Conservation (phyloP, 2,888 invertebrate species). For the Phyllotreta cruciferae region DNA sequence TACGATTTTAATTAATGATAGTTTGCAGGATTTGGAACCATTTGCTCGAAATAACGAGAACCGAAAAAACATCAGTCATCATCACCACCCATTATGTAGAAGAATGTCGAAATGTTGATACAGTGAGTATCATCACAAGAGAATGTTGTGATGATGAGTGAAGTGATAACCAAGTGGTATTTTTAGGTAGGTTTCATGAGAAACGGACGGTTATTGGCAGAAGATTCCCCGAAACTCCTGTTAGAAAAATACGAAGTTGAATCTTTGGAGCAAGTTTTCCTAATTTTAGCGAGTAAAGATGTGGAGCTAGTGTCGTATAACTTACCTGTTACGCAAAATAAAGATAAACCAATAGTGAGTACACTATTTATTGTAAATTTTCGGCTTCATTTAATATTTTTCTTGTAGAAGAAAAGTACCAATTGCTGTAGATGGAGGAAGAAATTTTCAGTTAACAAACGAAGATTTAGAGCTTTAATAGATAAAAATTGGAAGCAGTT, state of each 20-base stretch:
- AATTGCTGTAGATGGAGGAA: background rate
- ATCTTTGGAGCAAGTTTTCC: constrained; percentile 86
- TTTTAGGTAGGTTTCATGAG: constrained; percentile 87
- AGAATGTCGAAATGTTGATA: constrained; percentile 83
- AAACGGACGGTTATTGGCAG: constrained; percentile 83
- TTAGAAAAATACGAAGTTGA: constrained; percentile 72
- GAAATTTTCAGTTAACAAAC: constrained; percentile 32
- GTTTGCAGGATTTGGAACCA: constrained; percentile 88
- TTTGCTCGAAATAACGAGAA: constrained; percentile 74
- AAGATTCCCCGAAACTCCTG: constrained; percentile 80
- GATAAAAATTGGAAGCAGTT: constrained; percentile 50
- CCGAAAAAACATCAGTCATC: constrained; percentile 78
- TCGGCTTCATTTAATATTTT: too few relatives aligned
- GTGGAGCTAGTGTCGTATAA: constrained; percentile 38
- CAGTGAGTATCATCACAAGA: constrained; percentile 62
- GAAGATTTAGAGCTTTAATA: constrained; percentile 43
- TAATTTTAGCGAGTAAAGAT: constrained; percentile 76
- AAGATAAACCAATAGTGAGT: too few relatives aligned
- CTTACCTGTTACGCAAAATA: background rate
- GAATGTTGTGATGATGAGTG: too few relatives aligned
- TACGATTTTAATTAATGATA: too few relatives aligned
- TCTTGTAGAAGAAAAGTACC: constrained; percentile 4
- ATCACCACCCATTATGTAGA: constrained; percentile 97
- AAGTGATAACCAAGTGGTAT: too few relatives aligned
- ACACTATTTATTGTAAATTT: too few relatives aligned